Conservation (phyloP, 2,888 invertebrate species). For the Autographa gamma region DNA sequence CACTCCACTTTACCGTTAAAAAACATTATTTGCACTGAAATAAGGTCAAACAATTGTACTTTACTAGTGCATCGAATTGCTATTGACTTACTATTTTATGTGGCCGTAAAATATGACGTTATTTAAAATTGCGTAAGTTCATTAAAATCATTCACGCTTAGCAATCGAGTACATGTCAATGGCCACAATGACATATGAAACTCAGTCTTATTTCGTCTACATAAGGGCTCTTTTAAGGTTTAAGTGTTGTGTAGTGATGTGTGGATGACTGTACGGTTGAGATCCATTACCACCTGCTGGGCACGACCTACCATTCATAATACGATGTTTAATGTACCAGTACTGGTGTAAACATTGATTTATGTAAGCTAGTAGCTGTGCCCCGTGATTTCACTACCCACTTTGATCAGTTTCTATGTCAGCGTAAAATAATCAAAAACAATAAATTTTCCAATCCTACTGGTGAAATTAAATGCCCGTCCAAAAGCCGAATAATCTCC, state of each 20-base stretch:
- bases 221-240: neutral
- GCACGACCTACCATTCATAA: constrained; percentile 6
- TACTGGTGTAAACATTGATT: neutral
- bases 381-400: neutral
- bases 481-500: too few relatives aligned
- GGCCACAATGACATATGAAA: neutral
- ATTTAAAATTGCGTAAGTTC: constrained; percentile 32
- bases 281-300: constrained; percentile 3
- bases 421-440: too few relatives aligned
- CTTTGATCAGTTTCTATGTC: neutral
- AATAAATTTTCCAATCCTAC: neutral
- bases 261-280: neutral
- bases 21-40: constrained; percentile 12
- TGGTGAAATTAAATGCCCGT: neutral
- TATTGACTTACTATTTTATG: constrained; percentile 12
- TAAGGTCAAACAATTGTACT: constrained; percentile 8
- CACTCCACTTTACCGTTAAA: constrained; percentile 13
- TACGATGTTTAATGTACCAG: constrained; percentile 1
- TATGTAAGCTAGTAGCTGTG: neutral
- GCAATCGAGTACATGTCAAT: neutral
- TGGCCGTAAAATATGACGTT: constrained; percentile 40
- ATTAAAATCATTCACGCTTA: constrained; percentile 23
- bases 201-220: neutral
- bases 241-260: neutral
- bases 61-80: constrained; percentile 27